Evolutionary conservation across 2,113 vertebrate species (phyloP), one percentile per base, ranked within the genome.

Genomic region (Glaucomys volans): DNA sequence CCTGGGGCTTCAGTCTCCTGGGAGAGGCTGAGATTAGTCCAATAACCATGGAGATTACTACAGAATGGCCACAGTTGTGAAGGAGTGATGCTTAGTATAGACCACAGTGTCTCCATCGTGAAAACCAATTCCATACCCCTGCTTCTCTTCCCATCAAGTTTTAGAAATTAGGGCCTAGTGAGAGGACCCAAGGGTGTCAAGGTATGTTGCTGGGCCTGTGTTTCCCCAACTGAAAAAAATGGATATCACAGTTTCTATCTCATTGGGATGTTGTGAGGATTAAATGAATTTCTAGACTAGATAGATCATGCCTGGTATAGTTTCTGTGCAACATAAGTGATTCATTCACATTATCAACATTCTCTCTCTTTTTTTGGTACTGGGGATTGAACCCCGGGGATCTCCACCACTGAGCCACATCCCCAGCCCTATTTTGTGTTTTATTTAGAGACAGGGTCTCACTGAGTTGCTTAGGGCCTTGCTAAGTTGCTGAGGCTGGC

Each of bases 41-140:
- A 8, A 7, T 44, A 6, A 69, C 52, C 75, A 44, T 86, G 54
- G 52, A 77, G 69, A 76, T n/a, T 42, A 42, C 5, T 2, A n/a
- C 2, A 37, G 40, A 44, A 37, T 12, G 32, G 83, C 64, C 22
- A 44, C 37, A 26, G 52, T 2, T 16, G 16, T 40, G 42, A 85
- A 66, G 24, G 80, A 72, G 20, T 8, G 22, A 47, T 52, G 8
- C 4, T 47, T 0, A 2, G 57, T 3, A 0, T 42, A 32, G 20
- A 42, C 54, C 86, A 18, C 2, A 5, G 8, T 26, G 30, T 32
- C 11, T 16, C 16, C 26, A 30, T 59, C 57, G 13, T 20, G 64
- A 79, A 76, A 35, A 24, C 11, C 12, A 8, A n/a, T 11, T 40
- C 57, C 26, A 14, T 0, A 40, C 35, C 50, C 59, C 12, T 3